A percentile compares a stretch with the other conserved stretches of the same genome.
These are phyloP conservation scores for Mylabris sibirica DNA, from an alignment of 2,888 invertebrate species.

Conservation along the genomic window DNA sequence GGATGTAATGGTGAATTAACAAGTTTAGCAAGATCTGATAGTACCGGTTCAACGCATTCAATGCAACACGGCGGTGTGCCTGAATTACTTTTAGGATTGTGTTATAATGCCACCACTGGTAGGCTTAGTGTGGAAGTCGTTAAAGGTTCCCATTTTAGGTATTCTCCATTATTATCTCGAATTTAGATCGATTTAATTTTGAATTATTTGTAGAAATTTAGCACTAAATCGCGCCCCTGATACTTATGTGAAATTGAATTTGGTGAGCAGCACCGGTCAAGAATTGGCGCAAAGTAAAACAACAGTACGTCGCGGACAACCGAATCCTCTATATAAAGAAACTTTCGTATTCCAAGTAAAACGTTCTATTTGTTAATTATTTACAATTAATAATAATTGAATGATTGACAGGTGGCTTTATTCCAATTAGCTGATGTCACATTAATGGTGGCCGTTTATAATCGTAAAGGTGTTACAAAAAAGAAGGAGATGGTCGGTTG, in stretches of 20 bases:
- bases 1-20: conserved; percentile 69
- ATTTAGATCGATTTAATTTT: background rate
- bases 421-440: conserved; percentile 96
- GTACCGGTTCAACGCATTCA: conserved; percentile 93
- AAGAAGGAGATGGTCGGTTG: conserved; percentile 97
- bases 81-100: conserved; percentile 85
- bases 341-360: conserved; percentile 93
- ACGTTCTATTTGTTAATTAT: background rate
- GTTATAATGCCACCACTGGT: conserved; percentile 93
- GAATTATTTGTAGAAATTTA: conserved; percentile 70
- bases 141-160: conserved; percentile 76
- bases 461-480: conserved; percentile 89
- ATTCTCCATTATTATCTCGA: conserved; percentile 22
- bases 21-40: conserved; percentile 89
- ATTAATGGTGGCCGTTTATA: conserved; percentile 91
- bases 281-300: conserved; percentile 94
- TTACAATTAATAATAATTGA: background rate
- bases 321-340: conserved; percentile 95
- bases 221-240: conserved; percentile 85
- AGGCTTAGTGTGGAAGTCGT: conserved; percentile 91
- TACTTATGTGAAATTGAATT: conserved; percentile 91
- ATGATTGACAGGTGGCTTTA: conserved; percentile 77
- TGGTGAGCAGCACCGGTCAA: conserved; percentile 91
- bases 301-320: conserved; percentile 89
- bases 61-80: conserved; percentile 90